Percentiles rank a stretch among this genome's conserved stretches.
phyloP scores from a whole-genome alignment of 2,797 vertebrate species.

The Fistularia commersonii region DNA sequence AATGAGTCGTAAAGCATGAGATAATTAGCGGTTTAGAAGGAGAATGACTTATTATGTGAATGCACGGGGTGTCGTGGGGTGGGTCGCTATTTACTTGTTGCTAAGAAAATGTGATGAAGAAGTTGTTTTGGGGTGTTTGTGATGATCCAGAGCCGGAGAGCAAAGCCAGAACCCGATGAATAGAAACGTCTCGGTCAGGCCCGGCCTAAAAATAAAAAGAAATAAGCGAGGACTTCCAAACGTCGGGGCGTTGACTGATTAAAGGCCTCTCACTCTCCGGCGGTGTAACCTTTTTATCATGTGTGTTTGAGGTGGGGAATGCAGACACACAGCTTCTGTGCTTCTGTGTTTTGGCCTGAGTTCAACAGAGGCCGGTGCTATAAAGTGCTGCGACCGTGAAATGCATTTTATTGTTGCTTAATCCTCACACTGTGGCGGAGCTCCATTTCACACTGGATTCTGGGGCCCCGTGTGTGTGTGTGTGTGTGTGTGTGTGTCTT shows the following conservation, averaged over 20 bases:
- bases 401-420: constrained; percentile 80
- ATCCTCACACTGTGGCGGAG: constrained; percentile 81
- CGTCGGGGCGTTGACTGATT: constrained; percentile 50
- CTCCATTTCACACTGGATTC: constrained; percentile 86
- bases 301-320: constrained; percentile 23
- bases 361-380: constrained; percentile 62
- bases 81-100: too few relatives aligned
- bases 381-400: constrained; percentile 73
- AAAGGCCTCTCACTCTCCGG: constrained; percentile 62
- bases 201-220: constrained; percentile 19
- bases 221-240: constrained; percentile 55
- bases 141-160: constrained; percentile 30
- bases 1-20: too few relatives aligned
- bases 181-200: constrained; percentile 55
- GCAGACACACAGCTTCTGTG: constrained; percentile 43
- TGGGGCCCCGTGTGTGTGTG: constrained; percentile 20
- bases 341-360: constrained; percentile 58
- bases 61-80: too few relatives aligned
- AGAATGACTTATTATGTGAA: too few relatives aligned
- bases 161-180: constrained; percentile 38
- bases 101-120: too few relatives aligned
- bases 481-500: constrained; percentile 20
- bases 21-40: too few relatives aligned
- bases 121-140: too few relatives aligned
- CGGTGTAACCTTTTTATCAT: constrained; percentile 42